Conservation (phyloP, 2,888 invertebrate genomes). For the Tetranychus truncatus region DNA sequence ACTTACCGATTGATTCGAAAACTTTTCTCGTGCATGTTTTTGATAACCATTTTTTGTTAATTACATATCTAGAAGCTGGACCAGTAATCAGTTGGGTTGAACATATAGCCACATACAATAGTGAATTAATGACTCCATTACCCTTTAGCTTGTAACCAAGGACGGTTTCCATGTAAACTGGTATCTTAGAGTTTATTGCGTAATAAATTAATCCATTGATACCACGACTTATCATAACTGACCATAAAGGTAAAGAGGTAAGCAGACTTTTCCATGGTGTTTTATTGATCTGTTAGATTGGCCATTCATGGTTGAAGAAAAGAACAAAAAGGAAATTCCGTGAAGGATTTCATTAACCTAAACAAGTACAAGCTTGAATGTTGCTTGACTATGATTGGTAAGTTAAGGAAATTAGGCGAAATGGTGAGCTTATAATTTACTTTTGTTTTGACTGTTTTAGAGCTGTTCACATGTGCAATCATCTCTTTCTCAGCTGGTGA, state of each 20-base stretch:
- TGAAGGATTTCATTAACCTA: no score
- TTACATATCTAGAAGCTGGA: neutral
- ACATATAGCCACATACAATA: neutral
- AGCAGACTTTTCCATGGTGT: constrained; percentile 9
- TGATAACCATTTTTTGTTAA: neutral
- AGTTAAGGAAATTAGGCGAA: neutral
- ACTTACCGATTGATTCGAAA: constrained; percentile 8
- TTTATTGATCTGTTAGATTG: neutral
- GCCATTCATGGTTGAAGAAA: no score
- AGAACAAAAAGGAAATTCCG: no score
- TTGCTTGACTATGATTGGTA: no score
- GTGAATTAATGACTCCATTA: constrained; percentile 10
- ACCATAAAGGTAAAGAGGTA: constrained; percentile 4
- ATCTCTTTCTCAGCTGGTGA: neutral
- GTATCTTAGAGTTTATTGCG: neutral
- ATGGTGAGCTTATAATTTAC: neutral
- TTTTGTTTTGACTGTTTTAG: neutral
- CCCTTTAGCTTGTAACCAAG: neutral
- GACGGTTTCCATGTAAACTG: constrained; percentile 4
- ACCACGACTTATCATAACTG: neutral
- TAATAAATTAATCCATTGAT: neutral
- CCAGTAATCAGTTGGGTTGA: neutral
- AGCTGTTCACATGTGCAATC: neutral
- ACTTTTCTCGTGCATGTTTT: neutral
- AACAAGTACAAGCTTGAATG: no score